Evolutionary conservation across 2,888 invertebrate species (phyloP).

Genomic region (Xiphydria camelus): DNA sequence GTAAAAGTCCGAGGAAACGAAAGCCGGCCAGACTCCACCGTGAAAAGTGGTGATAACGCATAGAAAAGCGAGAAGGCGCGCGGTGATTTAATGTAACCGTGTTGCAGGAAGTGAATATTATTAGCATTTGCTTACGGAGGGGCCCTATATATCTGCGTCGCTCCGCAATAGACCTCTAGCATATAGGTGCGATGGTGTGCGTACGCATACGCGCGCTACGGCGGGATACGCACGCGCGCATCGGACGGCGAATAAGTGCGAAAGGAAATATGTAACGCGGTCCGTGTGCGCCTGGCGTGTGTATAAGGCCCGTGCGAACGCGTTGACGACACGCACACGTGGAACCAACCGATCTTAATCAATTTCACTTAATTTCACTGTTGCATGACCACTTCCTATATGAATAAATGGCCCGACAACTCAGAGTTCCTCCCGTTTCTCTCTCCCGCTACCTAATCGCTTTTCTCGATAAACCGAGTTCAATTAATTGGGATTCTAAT

Average conservation of each 20-base stretch:
- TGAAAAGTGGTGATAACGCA: constrained; percentile 35
- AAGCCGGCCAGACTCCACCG: constrained; percentile 5
- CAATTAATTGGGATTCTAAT: too few relatives aligned
- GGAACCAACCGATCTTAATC: constrained; percentile 44
- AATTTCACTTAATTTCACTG: constrained; percentile 46
- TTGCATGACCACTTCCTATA: constrained; percentile 39
- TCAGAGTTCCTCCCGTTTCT: too few relatives aligned
- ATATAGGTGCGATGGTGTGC: too few relatives aligned
- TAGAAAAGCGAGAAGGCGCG: constrained; percentile 25
- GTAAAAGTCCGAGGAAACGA: constrained; percentile 10
- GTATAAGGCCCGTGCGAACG: too few relatives aligned
- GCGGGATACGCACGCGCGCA: constrained; percentile 1
- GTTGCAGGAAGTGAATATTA: constrained; percentile 49
- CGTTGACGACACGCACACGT: constrained; percentile 25
- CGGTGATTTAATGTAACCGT: constrained; percentile 41
- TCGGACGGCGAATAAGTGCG: constrained; percentile 22
- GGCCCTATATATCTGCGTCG: constrained; percentile 12
- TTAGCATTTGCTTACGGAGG: constrained; percentile 43
- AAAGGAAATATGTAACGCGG: constrained; percentile 32
- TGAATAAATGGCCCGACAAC: too few relatives aligned
- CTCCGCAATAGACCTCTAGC: neutral
- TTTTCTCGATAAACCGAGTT: too few relatives aligned
- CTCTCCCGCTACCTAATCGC: too few relatives aligned
- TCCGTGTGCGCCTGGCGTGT: constrained; percentile 21
- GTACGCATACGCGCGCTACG: too few relatives aligned